Evolutionary conservation across 1,140 invertebrate genomes (phyloP), one percentile per base, ranked within the genome.

Genomic region (Mercenaria mercenaria): DNA sequence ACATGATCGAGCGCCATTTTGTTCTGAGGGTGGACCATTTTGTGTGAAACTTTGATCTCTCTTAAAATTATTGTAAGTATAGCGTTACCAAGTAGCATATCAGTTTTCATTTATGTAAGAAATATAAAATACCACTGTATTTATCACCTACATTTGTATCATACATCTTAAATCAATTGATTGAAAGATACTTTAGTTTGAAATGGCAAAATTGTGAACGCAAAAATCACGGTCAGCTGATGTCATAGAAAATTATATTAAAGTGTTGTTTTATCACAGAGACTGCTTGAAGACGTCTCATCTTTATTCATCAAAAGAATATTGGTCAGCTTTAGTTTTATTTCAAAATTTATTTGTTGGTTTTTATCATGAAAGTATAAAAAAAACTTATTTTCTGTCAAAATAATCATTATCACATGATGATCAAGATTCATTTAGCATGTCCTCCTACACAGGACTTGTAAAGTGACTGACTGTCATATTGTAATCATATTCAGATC

Each of bases 1-100:
- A 77, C 74, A 80, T 64, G 74, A 76, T 76, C n/a, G 6, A 67
- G 37, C 74, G 86, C 74, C 86, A 80, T 80, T 43, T 79, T 80
- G 43, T 50, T 77, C 37, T 61, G 56, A 69, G 74, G 76, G 86
- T 64, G 74, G 52, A 88, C 74, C 29, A 37, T 39, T 32, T 50
- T 6, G 10, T 29, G 43, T 56, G 32, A 81, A 82, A 82, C 80
- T 82, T 82, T 64, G 80, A 82, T 82, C 80, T 82, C 80, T 39
- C 23, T 37, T 37, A 43, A 11, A 41, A 56, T 34, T 79, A 72
- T 52, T 20, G 76, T 79, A 52, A 79, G 76, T 79, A 32, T 59
- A 4, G 32, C n/a, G 20, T 43, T 8, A 34, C 23, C 39, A 37
- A 34, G 10, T 69, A 8, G 26, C 26, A n/a, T 34, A 69, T 61